Base-by-base conservation (phyloP, 2,888 invertebrate genomes). In the Erebia ligea region DNA sequence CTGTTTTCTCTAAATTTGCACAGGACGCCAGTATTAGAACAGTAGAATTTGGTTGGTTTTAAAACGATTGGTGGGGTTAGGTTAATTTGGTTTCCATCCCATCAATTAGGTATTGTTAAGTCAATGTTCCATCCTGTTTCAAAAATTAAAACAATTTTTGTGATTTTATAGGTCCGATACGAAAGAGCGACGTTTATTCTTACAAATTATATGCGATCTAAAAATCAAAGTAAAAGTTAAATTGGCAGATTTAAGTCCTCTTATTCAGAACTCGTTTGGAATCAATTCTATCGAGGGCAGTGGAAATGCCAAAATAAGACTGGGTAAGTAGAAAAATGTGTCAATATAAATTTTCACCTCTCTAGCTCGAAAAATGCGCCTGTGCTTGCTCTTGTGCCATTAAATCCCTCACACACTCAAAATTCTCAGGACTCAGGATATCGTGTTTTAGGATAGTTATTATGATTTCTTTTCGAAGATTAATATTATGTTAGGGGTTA, bases 151-250 rank as follows among this genome's bases (percentile, higher is more conserved):
- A 42, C 8, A 42, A 1, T 45, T 61, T 61, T 61, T 65, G 0
- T 66, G 2, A 50, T 48, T 48, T 58, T 80, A 61, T 72, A 86
- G 86, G 34, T 71, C 81, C 13, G 75, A 85, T 64, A 73, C 84
- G 48, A 74, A 78, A 15, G 74, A 79, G 54, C 81, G 81, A 45
- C 40, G 3, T 78, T 77, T 10, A 56, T 73, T 13, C 80, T 80
- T 72, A 79, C 80, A 54, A 73, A 1, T 81, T n/a, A 77, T 76
- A 1, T 87, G 87, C 67, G 78, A 83, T 70, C 1, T 87, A 1
- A 73, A 62, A 10, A 67, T 86, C 5, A 81, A 84, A 57, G 84
- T 83, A 1, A 82, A 79, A 69, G 85, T 86, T 66, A 77, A 64
- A 58, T 10, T 82, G 1, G 59, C 48, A 1, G 77, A 78, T 1